Evolutionary conservation across 2,888 invertebrate genomes (phyloP).

Genomic region (Dromius quadrimaculatus): DNA sequence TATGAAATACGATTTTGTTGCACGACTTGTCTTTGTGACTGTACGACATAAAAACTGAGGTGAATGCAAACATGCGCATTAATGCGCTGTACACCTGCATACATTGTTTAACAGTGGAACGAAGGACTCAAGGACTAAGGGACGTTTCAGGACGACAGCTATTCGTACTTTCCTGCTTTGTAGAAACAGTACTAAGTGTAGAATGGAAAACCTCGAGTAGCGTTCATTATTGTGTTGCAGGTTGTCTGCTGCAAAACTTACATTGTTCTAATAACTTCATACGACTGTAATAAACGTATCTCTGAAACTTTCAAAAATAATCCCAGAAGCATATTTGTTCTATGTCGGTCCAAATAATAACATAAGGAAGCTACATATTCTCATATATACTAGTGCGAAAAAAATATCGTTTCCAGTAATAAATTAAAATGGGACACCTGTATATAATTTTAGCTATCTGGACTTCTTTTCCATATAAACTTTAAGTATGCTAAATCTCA

Average conservation of each 20-base stretch:
- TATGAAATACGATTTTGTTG: not conserved
- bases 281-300: not conserved
- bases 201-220: slow-evolving; percentile 11
- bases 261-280: slow-evolving; percentile 6
- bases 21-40: not conserved
- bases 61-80: slow-evolving; percentile 7
- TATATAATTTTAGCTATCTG: too few relatives aligned
- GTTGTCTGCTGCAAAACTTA: not conserved
- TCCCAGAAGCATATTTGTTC: too few relatives aligned
- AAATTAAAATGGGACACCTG: too few relatives aligned
- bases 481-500: too few relatives aligned
- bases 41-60: slow-evolving; percentile 10
- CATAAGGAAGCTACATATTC: too few relatives aligned
- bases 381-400: too few relatives aligned
- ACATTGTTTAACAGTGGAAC: slow-evolving; percentile 9
- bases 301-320: not conserved
- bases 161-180: slow-evolving; percentile 2
- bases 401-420: too few relatives aligned
- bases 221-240: slow-evolving; percentile 4
- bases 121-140: not conserved
- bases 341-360: too few relatives aligned
- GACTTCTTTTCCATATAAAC: too few relatives aligned
- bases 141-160: slow-evolving; percentile 1
- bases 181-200: slow-evolving; percentile 1
- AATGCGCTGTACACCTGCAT: slow-evolving; percentile 10